These are phyloP conservation scores for Hydropotes inermis DNA, from an alignment of 2,113 vertebrate genomes.

Conservation along the genomic window DNA sequence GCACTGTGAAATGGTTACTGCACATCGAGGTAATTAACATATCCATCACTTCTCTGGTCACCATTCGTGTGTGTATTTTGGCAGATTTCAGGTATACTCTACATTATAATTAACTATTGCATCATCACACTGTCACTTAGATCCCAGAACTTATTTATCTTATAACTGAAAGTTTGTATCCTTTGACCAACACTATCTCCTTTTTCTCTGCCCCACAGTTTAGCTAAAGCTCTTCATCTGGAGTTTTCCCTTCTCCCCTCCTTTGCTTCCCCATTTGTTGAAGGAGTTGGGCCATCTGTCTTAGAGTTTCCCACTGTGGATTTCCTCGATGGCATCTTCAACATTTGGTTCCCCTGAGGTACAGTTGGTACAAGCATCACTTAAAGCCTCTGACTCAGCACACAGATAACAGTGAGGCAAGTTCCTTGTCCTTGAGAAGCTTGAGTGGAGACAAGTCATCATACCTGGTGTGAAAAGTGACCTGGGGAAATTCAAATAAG, in stretches of 20 bases:
- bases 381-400: background rate
- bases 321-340: background rate
- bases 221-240: background rate
- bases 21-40: background rate
- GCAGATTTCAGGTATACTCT: background rate
- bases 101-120: background rate
- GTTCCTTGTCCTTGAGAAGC: background rate
- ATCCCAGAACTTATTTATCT: background rate
- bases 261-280: background rate
- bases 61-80: background rate
- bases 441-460: background rate
- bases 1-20: background rate
- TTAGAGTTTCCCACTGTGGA: background rate
- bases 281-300: background rate
- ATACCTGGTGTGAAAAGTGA: background rate
- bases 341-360: background rate
- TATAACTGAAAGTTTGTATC: background rate
- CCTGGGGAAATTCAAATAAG: background rate
- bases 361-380: background rate
- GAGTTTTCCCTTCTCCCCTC: background rate
- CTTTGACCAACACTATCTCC: background rate
- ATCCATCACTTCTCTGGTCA: background rate
- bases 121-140: background rate
- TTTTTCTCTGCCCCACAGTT: background rate
- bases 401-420: background rate